Evolutionary conservation across 1,140 invertebrate species (phyloP), one percentile per base, ranked within the genome.

Genomic region (Goniozus legneri): DNA sequence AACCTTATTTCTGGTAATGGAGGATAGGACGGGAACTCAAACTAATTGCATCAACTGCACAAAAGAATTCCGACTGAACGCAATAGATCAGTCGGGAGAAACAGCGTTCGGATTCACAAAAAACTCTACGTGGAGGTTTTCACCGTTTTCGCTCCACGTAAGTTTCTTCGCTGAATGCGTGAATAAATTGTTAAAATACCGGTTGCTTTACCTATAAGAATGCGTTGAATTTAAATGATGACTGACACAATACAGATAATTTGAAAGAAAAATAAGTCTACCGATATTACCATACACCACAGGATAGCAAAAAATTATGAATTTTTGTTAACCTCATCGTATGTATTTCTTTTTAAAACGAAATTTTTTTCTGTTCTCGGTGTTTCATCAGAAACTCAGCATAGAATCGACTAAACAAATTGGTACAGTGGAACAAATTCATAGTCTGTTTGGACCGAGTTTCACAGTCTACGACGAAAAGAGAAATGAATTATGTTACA

Each of bases 371-470:
- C n/a, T n/a, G n/a, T n/a, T n/a, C n/a, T n/a, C n/a, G n/a, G n/a
- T n/a, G 15, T 31, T 37, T 35, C 8, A 24, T 2, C 22, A 71
- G 68, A 64, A 49, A 44, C 48, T 70, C 13, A 56, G 46, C 3
- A 58, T 70, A 12, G 56, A 57, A 10, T 57, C 52, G 3, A 39
- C 52, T 7, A 47, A 61, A 21, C 33, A 51, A 1, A 57, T 71
- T 3, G 69, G 69, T 1, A 64, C 56, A 10, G 53, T 71, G 6
- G 63, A 69, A 24, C 54, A 70, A 35, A 66, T 69, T 41, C 66
- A 60, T 22, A 52, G 50, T n/a, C 2, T 67, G 4, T 22, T 69
- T 0, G 55, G 63, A 0, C 48, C 56, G 0, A 62, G 49, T 13
- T 70, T 70, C 15, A 70, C 67, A 3, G 58, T 70, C 1, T 69